Evolutionary conservation across 2,888 invertebrate species (phyloP).

Genomic region (Oscheius sp.): DNA sequence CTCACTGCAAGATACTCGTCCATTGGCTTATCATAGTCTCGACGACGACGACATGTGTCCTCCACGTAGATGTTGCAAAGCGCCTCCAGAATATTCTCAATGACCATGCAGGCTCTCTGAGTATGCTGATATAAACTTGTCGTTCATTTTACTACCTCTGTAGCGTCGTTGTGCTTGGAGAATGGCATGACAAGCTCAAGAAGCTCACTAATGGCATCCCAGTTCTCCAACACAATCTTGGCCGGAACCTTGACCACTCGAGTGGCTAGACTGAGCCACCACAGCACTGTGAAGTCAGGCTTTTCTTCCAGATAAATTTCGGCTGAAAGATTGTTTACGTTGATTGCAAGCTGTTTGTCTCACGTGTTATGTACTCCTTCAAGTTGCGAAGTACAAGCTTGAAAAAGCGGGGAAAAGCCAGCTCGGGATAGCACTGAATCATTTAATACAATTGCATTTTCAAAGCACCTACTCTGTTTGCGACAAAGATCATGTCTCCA

Average conservation of each 20-base stretch:
- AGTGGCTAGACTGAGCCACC: conserved; percentile 67
- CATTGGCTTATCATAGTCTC: conserved; percentile 79
- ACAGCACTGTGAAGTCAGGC: conserved; percentile 63
- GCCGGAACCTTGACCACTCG: conserved; percentile 79
- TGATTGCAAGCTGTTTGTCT: conserved; percentile 9
- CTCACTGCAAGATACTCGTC: conserved; percentile 82
- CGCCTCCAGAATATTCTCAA: conserved; percentile 78
- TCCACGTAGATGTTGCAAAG: conserved; percentile 78
- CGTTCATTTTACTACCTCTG: not conserved
- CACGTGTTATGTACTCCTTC: conserved; percentile 54
- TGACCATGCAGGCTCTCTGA: conserved; percentile 78
- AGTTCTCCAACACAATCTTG: conserved; percentile 60
- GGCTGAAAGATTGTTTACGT: conserved; percentile 34
- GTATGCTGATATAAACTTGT: not conserved
- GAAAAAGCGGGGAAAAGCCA: conserved; percentile 67
- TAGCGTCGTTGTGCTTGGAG: conserved; percentile 78
- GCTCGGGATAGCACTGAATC: conserved; percentile 55
- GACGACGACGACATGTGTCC: conserved; percentile 20
- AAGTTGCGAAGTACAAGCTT: conserved; percentile 57
- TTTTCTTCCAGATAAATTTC: conserved; percentile 57
- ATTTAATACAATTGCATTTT: not conserved
- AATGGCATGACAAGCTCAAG: conserved; percentile 82
- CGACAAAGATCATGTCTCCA: conserved; percentile 81
- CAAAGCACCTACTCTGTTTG: conserved; percentile 75
- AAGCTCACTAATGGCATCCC: conserved; percentile 80